phyloP scores from a whole-genome alignment of 2,797 vertebrate species.

The Ceryle rudis region DNA sequence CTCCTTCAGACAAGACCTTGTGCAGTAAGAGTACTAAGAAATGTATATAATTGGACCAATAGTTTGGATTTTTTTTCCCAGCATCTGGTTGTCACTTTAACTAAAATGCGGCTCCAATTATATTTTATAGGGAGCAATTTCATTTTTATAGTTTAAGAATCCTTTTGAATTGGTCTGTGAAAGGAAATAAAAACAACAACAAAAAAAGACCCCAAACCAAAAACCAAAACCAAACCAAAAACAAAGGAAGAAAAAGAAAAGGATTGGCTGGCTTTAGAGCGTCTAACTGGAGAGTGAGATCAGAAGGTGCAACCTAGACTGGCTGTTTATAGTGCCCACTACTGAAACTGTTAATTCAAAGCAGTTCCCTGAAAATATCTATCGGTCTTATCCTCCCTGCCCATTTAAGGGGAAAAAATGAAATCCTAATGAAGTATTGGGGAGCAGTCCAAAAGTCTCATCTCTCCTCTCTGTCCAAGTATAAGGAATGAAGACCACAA shows the following conservation, averaged over 20 bases:
- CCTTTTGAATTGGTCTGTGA: constrained; percentile 57
- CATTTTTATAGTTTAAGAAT: constrained; percentile 68
- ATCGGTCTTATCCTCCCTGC: background rate
- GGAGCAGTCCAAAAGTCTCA: constrained; percentile 27
- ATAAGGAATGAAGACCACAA: background rate
- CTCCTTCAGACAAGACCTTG: background rate
- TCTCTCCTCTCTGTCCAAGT: background rate
- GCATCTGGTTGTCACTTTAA: constrained; percentile 67
- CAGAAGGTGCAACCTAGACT: background rate
- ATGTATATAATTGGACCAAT: constrained; percentile 29
- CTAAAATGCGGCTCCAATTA: constrained; percentile 57
- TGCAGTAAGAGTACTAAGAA: background rate
- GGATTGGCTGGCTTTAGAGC: background rate
- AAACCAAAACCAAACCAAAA: background rate
- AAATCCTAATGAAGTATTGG: background rate
- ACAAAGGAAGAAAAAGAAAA: background rate
- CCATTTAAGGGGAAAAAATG: constrained; percentile 57
- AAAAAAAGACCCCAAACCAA: background rate
- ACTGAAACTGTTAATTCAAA: constrained; percentile 45
- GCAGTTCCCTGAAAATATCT: background rate
- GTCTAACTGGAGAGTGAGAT: constrained; percentile 12
- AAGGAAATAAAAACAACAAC: constrained; percentile 24
- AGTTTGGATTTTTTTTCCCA: background rate
- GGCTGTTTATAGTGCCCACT: background rate
- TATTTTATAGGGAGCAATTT: constrained; percentile 72